Evolutionary conservation across 2,113 vertebrate genomes (phyloP).

Genomic region (Phasianus colchicus): DNA sequence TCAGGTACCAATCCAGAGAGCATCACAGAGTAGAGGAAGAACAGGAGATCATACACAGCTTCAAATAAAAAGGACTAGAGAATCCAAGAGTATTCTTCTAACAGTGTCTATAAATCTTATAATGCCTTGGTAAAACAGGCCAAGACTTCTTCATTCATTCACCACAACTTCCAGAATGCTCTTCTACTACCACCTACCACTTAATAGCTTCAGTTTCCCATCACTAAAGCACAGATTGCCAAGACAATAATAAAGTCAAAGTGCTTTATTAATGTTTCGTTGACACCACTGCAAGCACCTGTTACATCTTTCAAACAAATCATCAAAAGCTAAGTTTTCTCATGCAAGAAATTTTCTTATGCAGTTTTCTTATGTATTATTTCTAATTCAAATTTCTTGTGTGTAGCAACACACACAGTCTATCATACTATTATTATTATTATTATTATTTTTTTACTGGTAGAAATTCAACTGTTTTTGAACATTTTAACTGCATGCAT

Average conservation of each 20-base stretch:
- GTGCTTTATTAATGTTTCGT: not conserved
- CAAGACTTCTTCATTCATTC: not conserved
- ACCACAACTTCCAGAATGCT: not conserved
- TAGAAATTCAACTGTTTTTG: not conserved
- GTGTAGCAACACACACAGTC: not conserved
- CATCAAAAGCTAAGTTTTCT: not conserved
- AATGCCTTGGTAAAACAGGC: not conserved
- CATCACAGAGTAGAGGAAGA: not conserved
- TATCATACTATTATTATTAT: not conserved
- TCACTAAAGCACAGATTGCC: not conserved
- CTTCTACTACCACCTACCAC: not conserved
- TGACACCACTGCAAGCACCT: not conserved
- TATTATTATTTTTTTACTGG: not conserved
- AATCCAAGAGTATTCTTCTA: not conserved
- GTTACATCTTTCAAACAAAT: not conserved
- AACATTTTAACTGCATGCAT: not conserved
- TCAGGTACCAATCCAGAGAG: not conserved
- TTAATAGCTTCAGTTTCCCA: not conserved
- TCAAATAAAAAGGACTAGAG: not conserved
- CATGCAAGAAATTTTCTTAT: not conserved
- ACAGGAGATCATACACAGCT: not conserved
- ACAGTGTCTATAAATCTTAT: accelerated
- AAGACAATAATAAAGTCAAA: not conserved
- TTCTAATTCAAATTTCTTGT: not conserved
- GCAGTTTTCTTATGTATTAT: not conserved